phyloP scores from a whole-genome alignment of 2,888 invertebrate genomes.

The Dermolepida albohirtum region DNA sequence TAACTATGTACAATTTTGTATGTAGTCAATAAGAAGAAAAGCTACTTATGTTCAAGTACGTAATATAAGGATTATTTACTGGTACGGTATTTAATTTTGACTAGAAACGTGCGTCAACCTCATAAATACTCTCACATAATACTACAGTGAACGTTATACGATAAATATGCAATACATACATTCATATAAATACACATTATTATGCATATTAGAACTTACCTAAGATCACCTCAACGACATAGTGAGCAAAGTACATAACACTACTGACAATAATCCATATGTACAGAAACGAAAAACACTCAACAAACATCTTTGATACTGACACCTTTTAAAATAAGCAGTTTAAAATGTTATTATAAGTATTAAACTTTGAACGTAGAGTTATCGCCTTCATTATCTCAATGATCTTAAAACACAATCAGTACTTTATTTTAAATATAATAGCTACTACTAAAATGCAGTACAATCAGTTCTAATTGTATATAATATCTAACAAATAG shows the following conservation, averaged over 20 bases:
- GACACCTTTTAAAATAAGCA: constrained; percentile 48
- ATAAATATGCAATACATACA: too few species aligned
- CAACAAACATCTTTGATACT: constrained; percentile 56
- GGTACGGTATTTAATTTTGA: too few species aligned
- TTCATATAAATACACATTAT: too few species aligned
- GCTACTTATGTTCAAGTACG: too few species aligned
- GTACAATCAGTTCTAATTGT: constrained; percentile 18
- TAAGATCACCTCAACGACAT: constrained; percentile 72
- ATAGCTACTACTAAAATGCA: constrained; percentile 10
- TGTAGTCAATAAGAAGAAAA: too few species aligned
- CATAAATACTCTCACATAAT: too few species aligned
- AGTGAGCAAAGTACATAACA: constrained; percentile 51
- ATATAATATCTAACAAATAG: neutral
- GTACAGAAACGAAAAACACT: constrained; percentile 46
- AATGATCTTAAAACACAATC: constrained; percentile 12
- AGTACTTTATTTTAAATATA: constrained; percentile 8
- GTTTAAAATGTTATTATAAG: constrained; percentile 6
- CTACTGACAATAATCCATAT: constrained; percentile 60
- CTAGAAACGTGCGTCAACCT: too few species aligned
- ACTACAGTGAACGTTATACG: too few species aligned
- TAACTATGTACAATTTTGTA: too few species aligned
- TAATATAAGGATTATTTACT: too few species aligned
- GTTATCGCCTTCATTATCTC: constrained; percentile 26
- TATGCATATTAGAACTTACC: constrained; percentile 71
- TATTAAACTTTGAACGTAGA: constrained; percentile 26